A percentile compares a stretch with the other conserved stretches of the same genome.
Conservation (phyloP, 2,797 vertebrate genomes). For the Pseudomugil tenellus region DNA sequence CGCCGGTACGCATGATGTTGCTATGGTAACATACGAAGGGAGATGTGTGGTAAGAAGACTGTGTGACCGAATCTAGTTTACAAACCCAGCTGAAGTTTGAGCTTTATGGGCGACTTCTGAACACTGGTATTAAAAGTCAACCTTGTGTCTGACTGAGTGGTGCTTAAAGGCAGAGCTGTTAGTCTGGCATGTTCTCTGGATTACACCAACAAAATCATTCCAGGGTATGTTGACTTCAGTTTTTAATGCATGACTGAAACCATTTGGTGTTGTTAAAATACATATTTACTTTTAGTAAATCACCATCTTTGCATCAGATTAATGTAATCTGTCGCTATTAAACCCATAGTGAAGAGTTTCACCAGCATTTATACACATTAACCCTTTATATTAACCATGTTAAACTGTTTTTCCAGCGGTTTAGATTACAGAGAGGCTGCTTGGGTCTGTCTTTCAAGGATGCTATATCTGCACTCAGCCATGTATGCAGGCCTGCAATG, state of each 20-base stretch:
- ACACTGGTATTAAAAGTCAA: constrained; percentile 63
- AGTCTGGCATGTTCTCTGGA: no score
- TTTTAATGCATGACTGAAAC: background rate
- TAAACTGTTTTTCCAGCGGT: background rate
- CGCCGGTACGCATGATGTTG: constrained; percentile 66
- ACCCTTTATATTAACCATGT: background rate
- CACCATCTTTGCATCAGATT: background rate
- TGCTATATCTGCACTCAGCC: constrained; percentile 48
- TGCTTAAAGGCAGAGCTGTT: no score
- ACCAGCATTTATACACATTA: background rate
- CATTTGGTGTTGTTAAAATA: background rate
- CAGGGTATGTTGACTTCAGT: background rate
- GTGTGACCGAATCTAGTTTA: constrained; percentile 31
- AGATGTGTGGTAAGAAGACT: constrained; percentile 26
- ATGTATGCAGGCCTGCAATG: constrained; percentile 33
- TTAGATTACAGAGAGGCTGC: constrained; percentile 15
- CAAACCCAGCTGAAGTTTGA: constrained; percentile 43
- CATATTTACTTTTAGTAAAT: background rate
- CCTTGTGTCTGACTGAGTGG: constrained; percentile 54
- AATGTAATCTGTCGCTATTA: background rate
- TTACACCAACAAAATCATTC: no score
- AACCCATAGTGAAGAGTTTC: background rate
- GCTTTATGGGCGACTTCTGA: constrained; percentile 66
- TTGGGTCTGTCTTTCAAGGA: constrained; percentile 21
- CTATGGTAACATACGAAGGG: constrained; percentile 70